phyloP scores from a whole-genome alignment of 2,888 invertebrate species.

The Eristalinus aeneus region DNA sequence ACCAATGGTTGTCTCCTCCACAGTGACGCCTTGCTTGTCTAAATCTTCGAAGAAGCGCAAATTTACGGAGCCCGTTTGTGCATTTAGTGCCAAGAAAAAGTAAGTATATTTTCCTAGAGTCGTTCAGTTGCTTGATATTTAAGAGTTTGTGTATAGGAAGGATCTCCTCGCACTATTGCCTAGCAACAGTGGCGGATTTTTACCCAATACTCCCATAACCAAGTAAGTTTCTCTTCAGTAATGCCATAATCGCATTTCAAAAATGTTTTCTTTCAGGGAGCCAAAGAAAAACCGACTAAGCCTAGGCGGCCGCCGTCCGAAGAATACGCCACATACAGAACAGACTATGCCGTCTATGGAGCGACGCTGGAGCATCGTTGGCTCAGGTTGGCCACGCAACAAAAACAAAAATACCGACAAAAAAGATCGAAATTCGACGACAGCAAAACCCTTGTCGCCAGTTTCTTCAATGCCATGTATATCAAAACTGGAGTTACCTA shows the following conservation, averaged over 20 bases:
- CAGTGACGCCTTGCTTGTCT: slow-evolving; percentile 83
- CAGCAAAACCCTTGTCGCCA: slow-evolving; percentile 80
- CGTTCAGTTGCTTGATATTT: neutral
- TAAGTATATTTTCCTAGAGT: too few species aligned
- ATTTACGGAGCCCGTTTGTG: slow-evolving; percentile 82
- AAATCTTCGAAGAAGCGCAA: slow-evolving; percentile 86
- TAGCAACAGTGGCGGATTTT: slow-evolving; percentile 81
- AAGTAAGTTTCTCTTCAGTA: slow-evolving; percentile 82
- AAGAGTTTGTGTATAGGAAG: slow-evolving; percentile 82
- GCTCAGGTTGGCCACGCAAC: slow-evolving; percentile 73
- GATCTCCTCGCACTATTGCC: slow-evolving; percentile 84
- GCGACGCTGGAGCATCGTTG: slow-evolving; percentile 83
- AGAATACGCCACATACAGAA: slow-evolving; percentile 72
- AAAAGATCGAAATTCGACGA: slow-evolving; percentile 58
- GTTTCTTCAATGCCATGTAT: slow-evolving; percentile 80
- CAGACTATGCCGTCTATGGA: slow-evolving; percentile 78
- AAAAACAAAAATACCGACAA: slow-evolving; percentile 51
- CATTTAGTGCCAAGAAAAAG: slow-evolving; percentile 87
- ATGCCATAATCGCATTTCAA: neutral
- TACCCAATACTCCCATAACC: slow-evolving; percentile 83
- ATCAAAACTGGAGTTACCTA: slow-evolving; percentile 58
- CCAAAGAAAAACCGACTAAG: slow-evolving; percentile 74
- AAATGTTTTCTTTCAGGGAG: slow-evolving; percentile 70
- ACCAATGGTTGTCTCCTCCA: slow-evolving; percentile 73
- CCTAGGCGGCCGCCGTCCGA: slow-evolving; percentile 71